phyloP scores from a whole-genome alignment of 2,113 vertebrate genomes.

The Corythornis madagascariensis region DNA sequence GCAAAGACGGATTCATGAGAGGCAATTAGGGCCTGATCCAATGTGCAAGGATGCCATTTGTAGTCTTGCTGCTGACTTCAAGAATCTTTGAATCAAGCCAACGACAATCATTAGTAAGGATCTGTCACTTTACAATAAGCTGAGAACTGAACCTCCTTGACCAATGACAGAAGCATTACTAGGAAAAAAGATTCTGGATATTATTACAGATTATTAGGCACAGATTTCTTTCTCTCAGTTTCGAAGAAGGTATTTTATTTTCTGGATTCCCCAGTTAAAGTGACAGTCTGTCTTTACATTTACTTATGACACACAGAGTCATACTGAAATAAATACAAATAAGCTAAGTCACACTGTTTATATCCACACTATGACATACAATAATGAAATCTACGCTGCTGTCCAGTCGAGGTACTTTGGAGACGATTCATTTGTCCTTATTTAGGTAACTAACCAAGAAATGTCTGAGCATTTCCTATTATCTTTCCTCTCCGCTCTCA shows the following conservation, averaged over 20 bases:
- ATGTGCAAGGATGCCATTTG: neutral
- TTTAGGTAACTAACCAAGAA: neutral
- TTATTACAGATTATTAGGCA: neutral
- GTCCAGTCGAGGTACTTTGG: neutral
- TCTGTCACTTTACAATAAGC: neutral
- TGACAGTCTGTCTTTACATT: neutral
- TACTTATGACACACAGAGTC: neutral
- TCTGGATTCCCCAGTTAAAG: neutral
- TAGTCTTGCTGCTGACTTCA: constrained; percentile 1
- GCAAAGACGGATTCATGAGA: constrained; percentile 36
- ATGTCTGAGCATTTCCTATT: neutral
- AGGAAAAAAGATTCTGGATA: neutral
- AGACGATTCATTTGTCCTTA: neutral
- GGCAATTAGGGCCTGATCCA: constrained; percentile 40
- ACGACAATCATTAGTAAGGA: neutral
- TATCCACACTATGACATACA: neutral
- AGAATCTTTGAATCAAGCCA: neutral
- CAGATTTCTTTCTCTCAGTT: neutral
- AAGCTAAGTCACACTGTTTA: neutral
- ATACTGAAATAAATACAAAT: neutral
- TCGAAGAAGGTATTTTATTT: neutral
- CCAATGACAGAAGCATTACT: neutral
- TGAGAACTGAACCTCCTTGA: neutral
- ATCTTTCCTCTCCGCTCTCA: neutral
- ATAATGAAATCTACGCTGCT: neutral